Conservation (phyloP, 2,797 vertebrate species). For the Lophotriccus pileatus region DNA sequence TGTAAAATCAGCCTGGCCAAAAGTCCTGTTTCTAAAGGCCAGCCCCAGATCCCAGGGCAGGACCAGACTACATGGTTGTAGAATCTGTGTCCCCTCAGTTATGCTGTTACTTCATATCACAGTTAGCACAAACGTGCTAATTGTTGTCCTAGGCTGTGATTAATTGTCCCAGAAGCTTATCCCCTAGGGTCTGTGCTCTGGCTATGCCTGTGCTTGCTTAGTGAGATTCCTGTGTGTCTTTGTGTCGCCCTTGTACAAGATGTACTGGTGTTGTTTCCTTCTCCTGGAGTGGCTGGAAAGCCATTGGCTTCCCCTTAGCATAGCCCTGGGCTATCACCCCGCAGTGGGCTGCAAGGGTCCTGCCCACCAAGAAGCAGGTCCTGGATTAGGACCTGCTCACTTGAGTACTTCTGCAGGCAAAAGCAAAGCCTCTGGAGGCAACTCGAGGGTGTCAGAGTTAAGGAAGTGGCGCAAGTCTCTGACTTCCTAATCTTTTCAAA, state of each 20-base stretch:
- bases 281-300: not conserved
- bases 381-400: not conserved
- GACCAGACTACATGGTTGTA: not conserved
- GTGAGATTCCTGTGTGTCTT: not conserved
- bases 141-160: not conserved
- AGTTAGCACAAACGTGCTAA: not conserved
- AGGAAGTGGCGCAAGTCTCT: not conserved
- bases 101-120: not conserved
- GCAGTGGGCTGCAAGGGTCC: not conserved
- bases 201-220: not conserved
- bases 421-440: not conserved
- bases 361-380: not conserved
- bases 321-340: not conserved
- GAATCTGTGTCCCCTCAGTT: fast-evolving
- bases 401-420: not conserved
- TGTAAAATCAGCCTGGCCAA: not conserved
- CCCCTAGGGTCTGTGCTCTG: not conserved
- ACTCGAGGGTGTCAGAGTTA: not conserved
- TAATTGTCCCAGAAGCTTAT: not conserved
- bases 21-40: not conserved
- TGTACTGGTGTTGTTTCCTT: fast-evolving
- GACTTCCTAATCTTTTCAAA: not conserved
- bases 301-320: not conserved
- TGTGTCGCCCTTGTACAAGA: not conserved
- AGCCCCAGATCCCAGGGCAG: not conserved